phyloP scores from a whole-genome alignment of 1,140 invertebrate genomes.

The Caerostris extrusa region DNA sequence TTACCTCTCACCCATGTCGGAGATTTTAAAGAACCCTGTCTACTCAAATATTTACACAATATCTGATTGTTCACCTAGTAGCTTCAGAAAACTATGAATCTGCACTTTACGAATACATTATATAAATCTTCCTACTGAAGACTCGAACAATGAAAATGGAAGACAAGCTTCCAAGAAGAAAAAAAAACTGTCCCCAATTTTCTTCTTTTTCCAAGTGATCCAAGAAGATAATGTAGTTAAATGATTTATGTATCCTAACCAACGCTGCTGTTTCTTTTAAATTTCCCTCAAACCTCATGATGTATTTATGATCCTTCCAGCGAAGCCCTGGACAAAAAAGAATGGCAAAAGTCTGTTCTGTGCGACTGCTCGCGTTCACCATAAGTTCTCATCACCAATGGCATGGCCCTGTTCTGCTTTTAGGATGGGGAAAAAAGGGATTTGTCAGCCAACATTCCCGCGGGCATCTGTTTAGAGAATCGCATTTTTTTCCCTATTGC shows the following conservation, averaged over 20 bases:
- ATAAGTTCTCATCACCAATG: conserved; percentile 52
- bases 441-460: conserved; percentile 51
- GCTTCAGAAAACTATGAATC: not conserved
- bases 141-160: not conserved
- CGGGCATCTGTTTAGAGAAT: conserved; percentile 25
- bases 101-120: conserved; percentile 47
- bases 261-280: conserved; percentile 55
- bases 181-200: not conserved
- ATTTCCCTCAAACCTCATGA: conserved; percentile 59
- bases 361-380: not conserved
- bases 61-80: not conserved
- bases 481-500: not conserved
- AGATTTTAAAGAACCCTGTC: not conserved
- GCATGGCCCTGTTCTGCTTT: conserved; percentile 1
- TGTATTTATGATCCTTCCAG: conserved; percentile 61
- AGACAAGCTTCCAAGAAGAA: not conserved
- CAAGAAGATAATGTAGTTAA: conserved; percentile 51
- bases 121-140: conserved; percentile 27
- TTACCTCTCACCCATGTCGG: not conserved
- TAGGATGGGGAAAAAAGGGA: conserved; percentile 8
- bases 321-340: too few relatives aligned
- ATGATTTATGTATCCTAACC: conserved; percentile 53
- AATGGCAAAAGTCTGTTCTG: not conserved
- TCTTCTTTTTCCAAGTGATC: not conserved
- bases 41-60: conserved; percentile 53